Evolutionary conservation across 2,888 invertebrate species (phyloP), one percentile per base, ranked within the genome.

Genomic region (Phaedon cochleariae): DNA sequence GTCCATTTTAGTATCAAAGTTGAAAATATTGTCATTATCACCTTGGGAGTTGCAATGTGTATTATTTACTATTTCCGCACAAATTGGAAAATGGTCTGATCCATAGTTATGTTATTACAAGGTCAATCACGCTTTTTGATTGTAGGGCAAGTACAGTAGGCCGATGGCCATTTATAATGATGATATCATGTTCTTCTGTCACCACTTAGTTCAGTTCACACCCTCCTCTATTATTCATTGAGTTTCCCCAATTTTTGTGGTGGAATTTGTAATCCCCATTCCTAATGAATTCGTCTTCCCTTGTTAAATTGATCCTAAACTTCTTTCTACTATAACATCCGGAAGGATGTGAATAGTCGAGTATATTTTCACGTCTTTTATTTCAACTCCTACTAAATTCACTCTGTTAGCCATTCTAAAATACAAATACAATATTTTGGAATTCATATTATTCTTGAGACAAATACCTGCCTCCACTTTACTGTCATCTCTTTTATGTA

Each of bases 221-320:
- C 1, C 54, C 54, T 34, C 20, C 37, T 37, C 54, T 34, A 21
- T 54, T 54, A 18, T 29, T 37, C 34, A 20, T 1, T 10, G 37
- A 12, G 12, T 34, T 34, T 18, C 37, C 54, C 54, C 54, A 54
- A 54, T 9, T 31, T 18, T 37, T 37, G 20, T 54, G 54, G 15
- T 31, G 34, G 17, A 34, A 54, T 10, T 54, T 20, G 12, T 37
- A 37, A 9, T 53, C 29, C 1, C 53, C 53, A 53, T 34, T 34
- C 7, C 31, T 53, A 5, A 34, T 15, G 7, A 29, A 34, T 17
- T 31, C 34, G 17, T 22, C 9, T 7, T 18, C 20, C 18, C 17
- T 20, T 10, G 26, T 26, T 5, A 26, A 26, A 26, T 26, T 26
- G 4, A 26, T 26, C 26, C 26, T 5, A 26, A 26, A 26, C 7